Percentiles rank a stretch among this genome's conserved stretches.
These are phyloP conservation scores for Barypeithes pellucidus DNA, from an alignment of 2,888 invertebrate genomes.

Conservation along the genomic window DNA sequence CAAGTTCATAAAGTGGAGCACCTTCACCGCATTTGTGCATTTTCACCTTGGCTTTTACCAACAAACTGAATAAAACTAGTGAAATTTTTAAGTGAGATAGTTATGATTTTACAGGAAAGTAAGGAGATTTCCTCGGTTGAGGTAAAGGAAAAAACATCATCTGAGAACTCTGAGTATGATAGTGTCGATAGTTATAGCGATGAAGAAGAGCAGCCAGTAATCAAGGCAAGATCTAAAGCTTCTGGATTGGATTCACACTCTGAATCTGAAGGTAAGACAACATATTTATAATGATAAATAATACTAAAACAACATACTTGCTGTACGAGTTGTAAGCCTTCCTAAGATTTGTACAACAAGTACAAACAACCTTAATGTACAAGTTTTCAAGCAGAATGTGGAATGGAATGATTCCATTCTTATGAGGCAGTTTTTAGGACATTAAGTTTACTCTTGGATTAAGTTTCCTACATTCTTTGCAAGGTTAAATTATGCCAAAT, in stretches of 20 bases:
- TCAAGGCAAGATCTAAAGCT: constrained; percentile 59
- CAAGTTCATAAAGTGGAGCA: constrained; percentile 65
- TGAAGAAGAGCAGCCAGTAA: constrained; percentile 58
- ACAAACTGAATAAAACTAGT: constrained; percentile 17
- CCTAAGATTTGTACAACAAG: neutral
- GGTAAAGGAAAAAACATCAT: constrained; percentile 60
- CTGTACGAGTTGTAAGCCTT: too few species aligned
- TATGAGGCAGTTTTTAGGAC: too few species aligned
- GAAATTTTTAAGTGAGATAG: constrained; percentile 25
- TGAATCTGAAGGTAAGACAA: constrained; percentile 49
- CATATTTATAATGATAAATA: too few species aligned
- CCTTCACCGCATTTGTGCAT: constrained; percentile 57
- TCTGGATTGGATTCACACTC: constrained; percentile 58
- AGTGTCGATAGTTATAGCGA: constrained; percentile 67
- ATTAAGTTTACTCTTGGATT: too few species aligned
- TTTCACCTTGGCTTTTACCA: constrained; percentile 46
- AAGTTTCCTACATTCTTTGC: too few species aligned
- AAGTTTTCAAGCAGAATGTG: too few species aligned
- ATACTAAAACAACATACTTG: too few species aligned
- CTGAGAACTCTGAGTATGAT: constrained; percentile 67
- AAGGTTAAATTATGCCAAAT: too few species aligned
- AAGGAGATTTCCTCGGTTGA: constrained; percentile 53
- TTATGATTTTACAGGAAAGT: constrained; percentile 64
- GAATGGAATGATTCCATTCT: too few species aligned
- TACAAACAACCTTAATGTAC: too few species aligned